Conservation (phyloP, 2,113 vertebrate species). For the Petrocephalus zakoni region DNA sequence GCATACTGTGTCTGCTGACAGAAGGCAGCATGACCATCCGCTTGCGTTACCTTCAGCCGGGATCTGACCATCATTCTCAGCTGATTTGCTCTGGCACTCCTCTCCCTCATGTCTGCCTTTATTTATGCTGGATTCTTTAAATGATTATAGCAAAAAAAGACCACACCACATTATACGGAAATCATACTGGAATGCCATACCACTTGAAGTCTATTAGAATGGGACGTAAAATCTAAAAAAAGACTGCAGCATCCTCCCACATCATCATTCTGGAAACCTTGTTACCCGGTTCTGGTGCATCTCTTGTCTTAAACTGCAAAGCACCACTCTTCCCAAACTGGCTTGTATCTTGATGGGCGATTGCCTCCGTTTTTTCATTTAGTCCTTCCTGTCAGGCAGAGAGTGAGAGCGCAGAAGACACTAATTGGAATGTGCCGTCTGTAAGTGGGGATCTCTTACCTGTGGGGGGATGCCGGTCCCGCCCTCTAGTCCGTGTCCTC, state of each 20-base stretch:
- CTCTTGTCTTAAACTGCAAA: neutral
- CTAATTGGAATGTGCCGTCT: neutral
- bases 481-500: neutral
- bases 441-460: neutral
- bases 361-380: neutral
- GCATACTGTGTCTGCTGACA: neutral
- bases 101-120: neutral
- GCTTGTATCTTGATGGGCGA: neutral
- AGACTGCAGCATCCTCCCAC: neutral
- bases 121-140: neutral
- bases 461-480: neutral
- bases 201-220: neutral
- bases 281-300: neutral
- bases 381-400: neutral
- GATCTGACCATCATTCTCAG: neutral
- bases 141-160: neutral
- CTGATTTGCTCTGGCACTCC: neutral
- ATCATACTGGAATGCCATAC: neutral
- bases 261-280: neutral
- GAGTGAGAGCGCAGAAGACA: neutral
- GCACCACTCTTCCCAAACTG: neutral
- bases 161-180: neutral
- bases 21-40: neutral
- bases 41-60: neutral
- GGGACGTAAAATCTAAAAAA: neutral